Evolutionary conservation across 2,888 invertebrate genomes (phyloP), one percentile per base, ranked within the genome.

Genomic region (Tipula lateralis): DNA sequence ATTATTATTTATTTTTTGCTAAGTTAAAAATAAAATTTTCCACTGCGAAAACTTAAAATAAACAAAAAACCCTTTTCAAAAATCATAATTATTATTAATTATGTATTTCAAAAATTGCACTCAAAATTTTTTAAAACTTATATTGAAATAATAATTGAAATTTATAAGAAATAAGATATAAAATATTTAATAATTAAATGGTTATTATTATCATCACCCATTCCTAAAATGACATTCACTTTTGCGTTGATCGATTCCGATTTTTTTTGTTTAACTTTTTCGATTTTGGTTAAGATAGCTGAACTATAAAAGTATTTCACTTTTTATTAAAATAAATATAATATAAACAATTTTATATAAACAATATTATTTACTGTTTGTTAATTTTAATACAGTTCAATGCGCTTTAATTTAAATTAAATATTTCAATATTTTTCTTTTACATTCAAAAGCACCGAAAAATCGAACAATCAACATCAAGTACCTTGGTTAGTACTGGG

Each of bases 401-500:
- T 66, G 66, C 66, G 66, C 66, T 66, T 66, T 66, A 66, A 66
- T 66, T 66, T 24, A 66, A 66, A 66, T 66, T 66, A 19, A 66
- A 66, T 66, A 13, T 44, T 66, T 66, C 44, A 16, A 16, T 24
- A 24, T 24, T 12, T 2, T 66, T 66, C 1, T 66, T 66, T 66
- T 66, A 66, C 24, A 24, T 24, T 66, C 66, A 66, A 66, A 66
- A 32, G 82, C 32, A 82, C 82, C 30, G 82, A 82, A 66, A 66
- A 66, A 82, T 82, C 16, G 32, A 82, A 82, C 82, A 82, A 82
- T 82, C 82, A 13, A 82, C 82, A 82, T 82, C 29, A 82, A 82
- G 82, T 82, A 82, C 82, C 82, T 82, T 32, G 30, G 82, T 82
- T 82, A 82, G 82, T 82, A 82, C 82, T 82, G 82, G 82, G 82